Percentiles rank a stretch among this genome's conserved stretches.
Conservation (phyloP, 2,797 vertebrate genomes). For the Astyanax mexicanus region DNA sequence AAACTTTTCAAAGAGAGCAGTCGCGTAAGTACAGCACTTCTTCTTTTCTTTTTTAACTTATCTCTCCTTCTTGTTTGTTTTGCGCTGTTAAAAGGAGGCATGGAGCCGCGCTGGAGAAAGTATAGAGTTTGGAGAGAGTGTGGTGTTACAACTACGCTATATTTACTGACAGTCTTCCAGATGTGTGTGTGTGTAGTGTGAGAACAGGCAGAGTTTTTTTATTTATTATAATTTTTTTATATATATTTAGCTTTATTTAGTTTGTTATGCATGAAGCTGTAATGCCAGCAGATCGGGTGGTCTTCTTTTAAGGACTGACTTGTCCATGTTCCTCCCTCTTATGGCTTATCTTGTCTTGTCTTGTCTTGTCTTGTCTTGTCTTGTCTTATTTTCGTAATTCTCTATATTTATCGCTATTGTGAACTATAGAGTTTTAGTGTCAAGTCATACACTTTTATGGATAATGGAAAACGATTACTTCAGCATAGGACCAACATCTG, state of each 20-base stretch:
- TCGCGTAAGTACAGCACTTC: constrained; percentile 74
- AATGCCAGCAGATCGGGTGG: background rate
- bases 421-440: constrained; percentile 1
- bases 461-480: constrained; percentile 6
- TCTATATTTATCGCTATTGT: background rate
- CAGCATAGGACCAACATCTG: constrained; percentile 19
- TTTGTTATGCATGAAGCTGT: background rate
- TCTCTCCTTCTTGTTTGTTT: background rate
- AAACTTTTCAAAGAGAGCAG: constrained; percentile 81
- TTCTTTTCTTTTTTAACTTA: background rate
- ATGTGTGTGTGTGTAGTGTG: background rate
- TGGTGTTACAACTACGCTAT: background rate
- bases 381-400: no score
- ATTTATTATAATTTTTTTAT: no score
- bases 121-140: constrained; percentile 13
- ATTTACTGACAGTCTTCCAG: background rate
- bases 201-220: constrained; percentile 10
- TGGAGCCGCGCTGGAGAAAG: background rate
- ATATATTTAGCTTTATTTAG: no score
- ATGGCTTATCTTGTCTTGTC: no score
- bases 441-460: background rate
- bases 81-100: background rate
- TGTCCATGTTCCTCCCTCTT: no score
- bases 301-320: background rate
- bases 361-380: no score